Conservation (phyloP, 2,888 invertebrate species). For the Nemotelus nigrinus region DNA sequence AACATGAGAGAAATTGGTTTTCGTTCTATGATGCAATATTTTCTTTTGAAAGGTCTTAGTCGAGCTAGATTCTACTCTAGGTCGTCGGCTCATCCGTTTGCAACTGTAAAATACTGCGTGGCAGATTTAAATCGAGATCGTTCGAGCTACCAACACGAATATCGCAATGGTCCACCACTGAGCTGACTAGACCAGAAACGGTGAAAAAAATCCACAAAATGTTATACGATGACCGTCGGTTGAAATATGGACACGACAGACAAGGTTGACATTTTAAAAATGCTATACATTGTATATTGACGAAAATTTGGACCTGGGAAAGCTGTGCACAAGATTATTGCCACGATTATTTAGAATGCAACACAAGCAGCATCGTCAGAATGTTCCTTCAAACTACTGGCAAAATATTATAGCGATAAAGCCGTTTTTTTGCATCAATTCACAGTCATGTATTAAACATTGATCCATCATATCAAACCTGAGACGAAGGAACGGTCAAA, state of each 20-base stretch:
- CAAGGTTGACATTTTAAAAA: not conserved
- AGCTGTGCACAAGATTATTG: not conserved
- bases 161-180: not conserved
- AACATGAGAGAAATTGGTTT: not conserved
- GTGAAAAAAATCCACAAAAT: not conserved
- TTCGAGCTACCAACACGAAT: not conserved
- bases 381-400: not conserved
- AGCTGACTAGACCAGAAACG: not conserved
- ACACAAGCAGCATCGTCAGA: not conserved
- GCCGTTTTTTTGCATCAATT: not conserved
- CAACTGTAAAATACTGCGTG: not conserved
- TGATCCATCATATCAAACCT: not conserved
- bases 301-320: not conserved
- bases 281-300: not conserved
- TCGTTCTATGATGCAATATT: not conserved
- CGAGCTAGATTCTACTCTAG: conserved; percentile 3
- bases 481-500: not conserved
- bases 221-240: not conserved
- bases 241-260: not conserved
- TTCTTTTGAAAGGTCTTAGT: not conserved
- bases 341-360: not conserved
- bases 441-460: not conserved
- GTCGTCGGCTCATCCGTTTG: not conserved
- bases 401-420: not conserved
- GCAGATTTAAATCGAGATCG: not conserved